Percentiles rank a stretch among this genome's conserved stretches.
These are phyloP conservation scores for Epinephelus fuscoguttatus DNA, from an alignment of 2,113 vertebrate genomes.

Conservation along the genomic window DNA sequence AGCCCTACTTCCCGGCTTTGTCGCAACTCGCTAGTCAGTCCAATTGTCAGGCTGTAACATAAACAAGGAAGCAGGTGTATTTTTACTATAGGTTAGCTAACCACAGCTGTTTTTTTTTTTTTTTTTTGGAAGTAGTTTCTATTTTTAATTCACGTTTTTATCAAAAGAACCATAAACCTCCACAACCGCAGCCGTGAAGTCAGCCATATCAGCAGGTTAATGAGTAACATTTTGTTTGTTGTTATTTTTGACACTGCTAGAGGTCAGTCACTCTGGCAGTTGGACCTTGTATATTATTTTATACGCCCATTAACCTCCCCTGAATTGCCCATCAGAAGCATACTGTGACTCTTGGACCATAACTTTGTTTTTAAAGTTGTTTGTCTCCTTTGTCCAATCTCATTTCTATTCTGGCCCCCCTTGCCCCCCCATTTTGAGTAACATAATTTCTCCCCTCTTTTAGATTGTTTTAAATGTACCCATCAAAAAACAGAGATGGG, in stretches of 20 bases:
- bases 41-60: slow-evolving; percentile 33
- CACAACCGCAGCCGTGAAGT: slow-evolving; percentile 17
- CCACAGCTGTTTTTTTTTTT: slow-evolving; percentile 12
- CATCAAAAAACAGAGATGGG: slow-evolving; percentile 58
- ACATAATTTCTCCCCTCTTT: slow-evolving; percentile 56
- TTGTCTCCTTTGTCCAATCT: slow-evolving; percentile 39
- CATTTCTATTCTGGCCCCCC: slow-evolving; percentile 41
- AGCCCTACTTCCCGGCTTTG: slow-evolving; percentile 46
- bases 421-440: slow-evolving; percentile 25
- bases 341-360: slow-evolving; percentile 55
- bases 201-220: slow-evolving; percentile 39
- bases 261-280: neutral
- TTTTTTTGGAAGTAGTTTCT: slow-evolving; percentile 19
- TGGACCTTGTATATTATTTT: slow-evolving; percentile 47
- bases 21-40: slow-evolving; percentile 11
- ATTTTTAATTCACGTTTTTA: slow-evolving; percentile 75
- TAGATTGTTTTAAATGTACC: slow-evolving; percentile 83
- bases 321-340: slow-evolving; percentile 33
- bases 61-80: slow-evolving; percentile 64
- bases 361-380: slow-evolving; percentile 76
- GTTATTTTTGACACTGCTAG: slow-evolving; percentile 14
- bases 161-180: slow-evolving; percentile 43
- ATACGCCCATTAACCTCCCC: slow-evolving; percentile 9
- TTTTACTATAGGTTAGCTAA: slow-evolving; percentile 55
- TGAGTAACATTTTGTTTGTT: slow-evolving; percentile 12